Base-by-base conservation (phyloP, 2,797 vertebrate genomes). In the Hozukius guyotensis region DNA sequence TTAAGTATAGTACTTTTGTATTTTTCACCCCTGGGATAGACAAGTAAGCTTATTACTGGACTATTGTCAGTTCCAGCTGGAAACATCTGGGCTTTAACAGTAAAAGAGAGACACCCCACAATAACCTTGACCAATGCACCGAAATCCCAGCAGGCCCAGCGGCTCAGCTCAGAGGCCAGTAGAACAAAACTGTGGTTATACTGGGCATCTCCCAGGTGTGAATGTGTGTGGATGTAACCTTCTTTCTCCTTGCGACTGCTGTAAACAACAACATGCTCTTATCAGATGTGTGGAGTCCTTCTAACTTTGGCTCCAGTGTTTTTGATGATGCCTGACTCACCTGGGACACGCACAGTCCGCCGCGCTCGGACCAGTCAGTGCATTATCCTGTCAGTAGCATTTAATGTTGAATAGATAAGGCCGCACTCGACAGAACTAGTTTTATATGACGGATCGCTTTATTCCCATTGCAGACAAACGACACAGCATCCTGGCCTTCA, bases 371-470 rank as follows among this genome's bases (percentile, higher is more conserved):
- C 84, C 80, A 29, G 61, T 78, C 78, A 11, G 73, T 76, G 77
- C 78, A 77, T 91, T 86, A 84, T 88, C 77, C 82, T 83, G 73
- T 84, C 82, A 80, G 68, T 4, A 8, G 59, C 72, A 34, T 80
- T 78, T 80, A 84, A 80, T 60, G 78, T 72, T 29, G 71, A 80
- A 70, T 16, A 82, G 89, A 90, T 85, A 83, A 87, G 70, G 74
- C 68, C 4, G 25, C 79, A 38, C 84, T 81, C 62, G 87, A 91
- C 90, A 90, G 85, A 89, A 86, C 87, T 89, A 80, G 83, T 88
- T 87, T 93, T 81, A 75, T 46, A 83, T 90, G 91, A 92, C 68
- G 7, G 81, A 91, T 92, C 31, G 22, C 78, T 89, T 85, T 68
- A 82, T 86, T 80, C 85, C 65, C 60, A 34, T 66, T 64, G 70